Conservation (phyloP, 2,113 vertebrate genomes). For the Ptilonorhynchus violaceus region DNA sequence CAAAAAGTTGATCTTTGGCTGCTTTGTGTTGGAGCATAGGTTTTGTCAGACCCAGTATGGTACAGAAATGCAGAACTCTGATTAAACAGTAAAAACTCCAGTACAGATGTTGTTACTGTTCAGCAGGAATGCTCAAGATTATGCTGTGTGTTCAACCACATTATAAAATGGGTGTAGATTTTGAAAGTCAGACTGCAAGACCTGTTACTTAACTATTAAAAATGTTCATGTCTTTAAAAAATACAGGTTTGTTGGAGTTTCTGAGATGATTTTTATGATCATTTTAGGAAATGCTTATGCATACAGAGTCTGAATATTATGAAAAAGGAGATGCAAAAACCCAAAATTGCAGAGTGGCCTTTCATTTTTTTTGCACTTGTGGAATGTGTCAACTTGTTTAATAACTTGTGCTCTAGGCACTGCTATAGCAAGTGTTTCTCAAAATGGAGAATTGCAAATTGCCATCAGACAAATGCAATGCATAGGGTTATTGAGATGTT, state of each 20-base stretch:
- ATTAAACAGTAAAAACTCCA: background rate
- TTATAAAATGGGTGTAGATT: background rate
- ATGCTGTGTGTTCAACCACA: rapidly evolving
- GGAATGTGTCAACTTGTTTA: background rate
- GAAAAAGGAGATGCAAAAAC: background rate
- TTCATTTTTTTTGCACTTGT: background rate
- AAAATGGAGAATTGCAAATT: background rate
- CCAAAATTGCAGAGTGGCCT: background rate
- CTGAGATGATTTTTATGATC: background rate
- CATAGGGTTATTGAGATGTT: background rate
- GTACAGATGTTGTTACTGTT: background rate
- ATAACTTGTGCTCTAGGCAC: background rate
- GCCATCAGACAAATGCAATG: background rate
- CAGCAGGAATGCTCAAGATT: background rate
- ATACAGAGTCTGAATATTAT: background rate
- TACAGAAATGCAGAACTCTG: background rate
- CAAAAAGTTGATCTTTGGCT: background rate
- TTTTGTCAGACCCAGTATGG: rapidly evolving
- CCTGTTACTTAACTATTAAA: background rate
- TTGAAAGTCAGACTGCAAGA: background rate
- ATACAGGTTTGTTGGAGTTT: background rate
- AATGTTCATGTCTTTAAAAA: background rate
- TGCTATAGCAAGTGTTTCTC: background rate
- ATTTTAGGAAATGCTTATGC: background rate
- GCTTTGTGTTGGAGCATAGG: background rate